Evolutionary conservation across 2,797 vertebrate genomes (phyloP), one percentile per base, ranked within the genome.

Genomic region (Urophycis tenuis): DNA sequence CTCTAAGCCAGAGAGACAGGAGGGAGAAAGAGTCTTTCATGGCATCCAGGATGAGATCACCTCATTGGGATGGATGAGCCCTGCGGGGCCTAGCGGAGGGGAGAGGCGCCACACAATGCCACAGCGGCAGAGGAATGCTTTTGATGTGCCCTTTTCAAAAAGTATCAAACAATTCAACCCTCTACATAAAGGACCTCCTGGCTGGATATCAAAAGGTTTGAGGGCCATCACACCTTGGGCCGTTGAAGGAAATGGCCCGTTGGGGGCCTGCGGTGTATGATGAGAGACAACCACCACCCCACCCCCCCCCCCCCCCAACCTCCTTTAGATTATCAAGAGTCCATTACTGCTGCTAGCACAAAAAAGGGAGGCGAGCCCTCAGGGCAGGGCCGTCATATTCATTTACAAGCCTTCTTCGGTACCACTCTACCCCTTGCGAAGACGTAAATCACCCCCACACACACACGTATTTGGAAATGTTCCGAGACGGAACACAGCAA

Each of bases 11-110:
- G 19, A 64, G 77, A 80, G 78, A 2, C 10, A n/a, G 53, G 53
- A 25, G 53, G 53, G 53, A 25, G 53, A 25, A 19, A 19, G 35
- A 17, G 45, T 45, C 53, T 77, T 83, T 83, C 39, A 80, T 83
- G 83, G 83, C 83, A 78, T 80, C 72, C 79, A 83, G 81, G 83
- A 81, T 80, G 79, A 83, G 87, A 86, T 81, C 79, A 72, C 80
- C 83, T 83, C 85, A 83, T 86, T 86, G 82, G 79, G 78, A 87
- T 79, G 88, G 88, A 88, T 90, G 86, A 86, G 84, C 85, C 78
- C 85, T 83, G 85, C 80, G 71, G 86, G 81, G 29, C 67, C 83
- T 85, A 82, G 86, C 88, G 81, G 39, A 14, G 78, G 83, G 53
- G 79, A 79, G 76, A 77, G 82, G 82, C 83, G 75, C 35, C 25